Base-by-base conservation (phyloP, 2,888 invertebrate species). In the Drosophila rellima region DNA sequence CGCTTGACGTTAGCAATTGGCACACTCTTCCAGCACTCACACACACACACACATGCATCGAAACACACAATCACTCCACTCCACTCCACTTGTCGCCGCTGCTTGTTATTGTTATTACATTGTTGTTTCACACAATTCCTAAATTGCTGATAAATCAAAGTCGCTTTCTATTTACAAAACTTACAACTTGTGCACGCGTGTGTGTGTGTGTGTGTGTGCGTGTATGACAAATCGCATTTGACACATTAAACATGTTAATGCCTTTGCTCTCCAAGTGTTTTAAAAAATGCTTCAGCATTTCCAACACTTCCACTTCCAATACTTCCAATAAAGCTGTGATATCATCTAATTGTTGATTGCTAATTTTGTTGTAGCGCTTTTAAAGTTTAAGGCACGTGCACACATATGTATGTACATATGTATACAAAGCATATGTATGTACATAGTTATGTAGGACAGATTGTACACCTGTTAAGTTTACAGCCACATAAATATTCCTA, bases 111-210 rank as follows among this genome's bases (percentile, higher is more conserved):
- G 72, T 44, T 74, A 60, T 54, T 70, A 57, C 63, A 44, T 44
- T 47, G 65, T 71, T 80, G 48, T 45, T 81, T 87, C 81, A 87
- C 84, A 84, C 84, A 83, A 78, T 63, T 65, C 63, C 56, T 65
- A 66, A 78, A 71, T 77, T 73, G 70, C 64, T 83, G 81, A 83
- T 83, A 80, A 86, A 86, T 82, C 86, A 67, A 62, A 68, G 68
- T 57, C 67, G 67, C 82, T 82, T 87, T 82, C 82, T 81, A 87
- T 76, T 59, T 65, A 65, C 45, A 67, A 67, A 11, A 42, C 31
- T 74, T 59, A 73, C 84, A 80, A 70, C 44, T 56, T 23, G 44
- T 26, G 23, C 4, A 35, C 56, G 23, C 8, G 23, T n/a, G 33
- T 7, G 54, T 37, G 45, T 39, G 31, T 64, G 20, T 26, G 33